Percentiles rank a stretch among this genome's conserved stretches.
Conservation (phyloP, 53 echinoderm and acorn worm species). For the Glandiceps talaboti region DNA sequence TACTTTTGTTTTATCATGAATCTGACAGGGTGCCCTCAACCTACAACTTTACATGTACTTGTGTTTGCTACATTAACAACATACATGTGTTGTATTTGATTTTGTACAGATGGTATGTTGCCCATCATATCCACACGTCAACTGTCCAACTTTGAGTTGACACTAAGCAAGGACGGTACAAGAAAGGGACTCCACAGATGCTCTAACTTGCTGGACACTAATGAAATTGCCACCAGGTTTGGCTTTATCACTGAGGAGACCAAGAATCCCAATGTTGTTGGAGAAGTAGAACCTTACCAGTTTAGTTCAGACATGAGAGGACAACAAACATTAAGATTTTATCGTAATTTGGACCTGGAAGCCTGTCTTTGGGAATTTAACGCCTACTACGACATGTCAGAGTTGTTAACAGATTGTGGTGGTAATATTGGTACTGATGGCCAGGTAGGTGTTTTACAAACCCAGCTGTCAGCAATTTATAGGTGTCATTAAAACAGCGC, state of each 20-base stretch:
- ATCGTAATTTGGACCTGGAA: conserved; percentile 94
- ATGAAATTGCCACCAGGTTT: conserved; percentile 69
- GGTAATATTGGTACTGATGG: conserved; percentile 91
- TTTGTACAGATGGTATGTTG: conserved; percentile 80
- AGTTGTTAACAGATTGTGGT: conserved; percentile 84
- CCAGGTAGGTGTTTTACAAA: conserved; percentile 66
- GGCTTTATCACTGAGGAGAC: conserved; percentile 95
- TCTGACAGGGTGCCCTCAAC: too few relatives aligned
- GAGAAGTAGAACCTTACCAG: conserved; percentile 88
- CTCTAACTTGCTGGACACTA: conserved; percentile 94
- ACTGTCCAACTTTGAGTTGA: conserved; percentile 96
- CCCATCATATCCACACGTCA: conserved; percentile 95
- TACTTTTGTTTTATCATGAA: too few relatives aligned
- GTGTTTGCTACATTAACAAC: too few relatives aligned
- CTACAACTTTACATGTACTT: too few relatives aligned
- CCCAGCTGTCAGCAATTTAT: too few relatives aligned
- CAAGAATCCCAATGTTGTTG: conserved; percentile 95
- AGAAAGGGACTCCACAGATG: conserved; percentile 90
- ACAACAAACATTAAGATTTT: conserved; percentile 75
- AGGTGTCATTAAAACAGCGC: too few relatives aligned
- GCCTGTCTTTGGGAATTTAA: conserved; percentile 97
- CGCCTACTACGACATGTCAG: conserved; percentile 97
- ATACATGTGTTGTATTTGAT: too few relatives aligned
- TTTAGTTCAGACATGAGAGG: conserved; percentile 63
- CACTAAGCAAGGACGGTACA: conserved; percentile 97